Conservation (phyloP, 1,140 invertebrate species). For the Harpegnathos saltator region DNA sequence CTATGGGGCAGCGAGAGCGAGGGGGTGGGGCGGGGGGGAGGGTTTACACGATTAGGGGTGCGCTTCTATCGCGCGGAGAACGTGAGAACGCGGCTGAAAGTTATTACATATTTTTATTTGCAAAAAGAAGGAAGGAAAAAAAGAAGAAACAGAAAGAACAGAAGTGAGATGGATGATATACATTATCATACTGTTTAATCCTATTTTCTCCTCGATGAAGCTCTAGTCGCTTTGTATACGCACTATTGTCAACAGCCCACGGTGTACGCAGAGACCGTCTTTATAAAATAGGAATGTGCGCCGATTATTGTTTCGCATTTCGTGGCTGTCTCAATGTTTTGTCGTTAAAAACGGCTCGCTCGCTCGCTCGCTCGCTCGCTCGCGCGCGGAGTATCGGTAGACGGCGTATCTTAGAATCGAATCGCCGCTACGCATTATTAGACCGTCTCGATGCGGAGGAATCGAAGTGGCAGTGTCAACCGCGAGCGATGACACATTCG, state of each 20-base stretch:
- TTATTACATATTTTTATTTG: conserved; percentile 40
- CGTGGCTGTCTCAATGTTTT: conserved; percentile 3
- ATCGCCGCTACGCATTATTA: too few species aligned
- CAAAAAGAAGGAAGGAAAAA: conserved; percentile 32
- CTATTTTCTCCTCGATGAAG: conserved; percentile 38
- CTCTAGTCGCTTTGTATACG: conserved; percentile 27
- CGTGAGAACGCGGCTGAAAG: background rate
- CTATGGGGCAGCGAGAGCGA: too few species aligned
- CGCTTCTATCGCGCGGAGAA: background rate
- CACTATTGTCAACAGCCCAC: conserved; percentile 48
- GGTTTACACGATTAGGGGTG: too few species aligned
- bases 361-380: background rate
- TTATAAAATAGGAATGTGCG: conserved; percentile 52
- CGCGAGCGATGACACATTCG: too few species aligned
- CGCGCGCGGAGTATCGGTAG: background rate
- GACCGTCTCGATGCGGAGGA: too few species aligned
- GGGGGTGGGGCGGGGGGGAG: too few species aligned
- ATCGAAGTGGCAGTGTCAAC: too few species aligned
- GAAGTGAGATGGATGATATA: conserved; percentile 31
- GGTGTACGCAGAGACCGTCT: background rate
- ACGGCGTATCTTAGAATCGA: background rate
- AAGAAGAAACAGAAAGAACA: conserved; percentile 29
- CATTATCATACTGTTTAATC: conserved; percentile 35
- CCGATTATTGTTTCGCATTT: conserved; percentile 1
- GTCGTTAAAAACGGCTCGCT: conserved; percentile 8